phyloP scores from a whole-genome alignment of 2,113 vertebrate genomes.

The Syrmaticus mikado region DNA sequence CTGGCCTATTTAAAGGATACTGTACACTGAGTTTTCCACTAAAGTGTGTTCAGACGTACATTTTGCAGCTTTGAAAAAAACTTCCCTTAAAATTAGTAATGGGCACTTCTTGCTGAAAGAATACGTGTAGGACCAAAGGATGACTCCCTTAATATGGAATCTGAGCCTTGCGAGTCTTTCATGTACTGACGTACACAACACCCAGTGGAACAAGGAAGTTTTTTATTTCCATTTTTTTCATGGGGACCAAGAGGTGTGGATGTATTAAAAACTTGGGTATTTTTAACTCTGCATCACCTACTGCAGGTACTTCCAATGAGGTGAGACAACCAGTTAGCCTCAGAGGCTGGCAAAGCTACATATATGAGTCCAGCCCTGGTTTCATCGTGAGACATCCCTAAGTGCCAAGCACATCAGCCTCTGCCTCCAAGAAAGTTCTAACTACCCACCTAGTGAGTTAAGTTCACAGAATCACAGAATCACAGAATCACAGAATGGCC shows the following conservation, averaged over 20 bases:
- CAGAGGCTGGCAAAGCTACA: not conserved
- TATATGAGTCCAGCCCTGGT: not conserved
- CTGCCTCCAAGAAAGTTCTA: not conserved
- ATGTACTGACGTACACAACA: not conserved
- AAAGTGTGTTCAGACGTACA: not conserved
- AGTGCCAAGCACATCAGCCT: not conserved
- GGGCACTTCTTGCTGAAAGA: not conserved
- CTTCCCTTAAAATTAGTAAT: not conserved
- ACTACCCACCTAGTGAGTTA: not conserved
- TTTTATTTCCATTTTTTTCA: not conserved
- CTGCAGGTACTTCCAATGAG: accelerated
- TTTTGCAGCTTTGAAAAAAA: not conserved
- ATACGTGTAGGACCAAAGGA: not conserved
- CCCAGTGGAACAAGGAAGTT: not conserved
- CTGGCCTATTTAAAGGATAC: not conserved
- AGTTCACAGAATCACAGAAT: not conserved
- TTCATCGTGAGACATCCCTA: not conserved
- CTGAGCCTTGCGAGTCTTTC: not conserved
- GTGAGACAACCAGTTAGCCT: no score
- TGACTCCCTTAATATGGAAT: not conserved
- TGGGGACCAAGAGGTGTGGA: not conserved
- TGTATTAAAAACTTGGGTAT: not conserved
- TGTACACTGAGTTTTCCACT: not conserved
- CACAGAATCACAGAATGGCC: no score
- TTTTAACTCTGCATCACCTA: not conserved